Evolutionary conservation across 2,888 invertebrate species (phyloP).

Genomic region (Thera britannica): DNA sequence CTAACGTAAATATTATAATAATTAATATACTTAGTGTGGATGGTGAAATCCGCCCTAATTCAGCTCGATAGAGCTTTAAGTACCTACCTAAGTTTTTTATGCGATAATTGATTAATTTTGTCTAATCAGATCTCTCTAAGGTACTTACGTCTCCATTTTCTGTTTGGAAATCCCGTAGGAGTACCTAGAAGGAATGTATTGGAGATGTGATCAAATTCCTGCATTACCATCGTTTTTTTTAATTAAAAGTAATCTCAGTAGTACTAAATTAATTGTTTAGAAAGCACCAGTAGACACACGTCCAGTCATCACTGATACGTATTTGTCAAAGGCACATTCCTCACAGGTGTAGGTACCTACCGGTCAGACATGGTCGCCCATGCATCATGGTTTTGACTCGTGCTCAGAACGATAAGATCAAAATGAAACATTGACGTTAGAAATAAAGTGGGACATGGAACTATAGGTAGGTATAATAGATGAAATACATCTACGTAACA

Average conservation of each 20-base stretch:
- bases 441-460: neutral
- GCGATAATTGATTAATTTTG: no score
- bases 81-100: no score
- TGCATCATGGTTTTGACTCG: constrained; percentile 61
- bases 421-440: constrained; percentile 12
- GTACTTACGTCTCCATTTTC: no score
- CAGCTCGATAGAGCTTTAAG: no score
- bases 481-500: no score
- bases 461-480: neutral
- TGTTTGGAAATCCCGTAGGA: no score
- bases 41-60: no score
- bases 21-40: no score
- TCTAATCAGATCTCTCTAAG: no score
- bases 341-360: constrained; percentile 42
- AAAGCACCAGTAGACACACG: constrained; percentile 57
- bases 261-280: neutral
- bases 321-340: constrained; percentile 68
- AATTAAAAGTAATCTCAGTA: neutral
- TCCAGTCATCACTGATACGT: constrained; percentile 55
- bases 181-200: no score
- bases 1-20: no score
- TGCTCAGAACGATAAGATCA: constrained; percentile 45
- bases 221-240: neutral
- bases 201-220: no score
- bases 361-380: constrained; percentile 36